These are phyloP conservation scores for Lutraria rhynchaena DNA, from an alignment of 1,140 invertebrate species.

Conservation along the genomic window DNA sequence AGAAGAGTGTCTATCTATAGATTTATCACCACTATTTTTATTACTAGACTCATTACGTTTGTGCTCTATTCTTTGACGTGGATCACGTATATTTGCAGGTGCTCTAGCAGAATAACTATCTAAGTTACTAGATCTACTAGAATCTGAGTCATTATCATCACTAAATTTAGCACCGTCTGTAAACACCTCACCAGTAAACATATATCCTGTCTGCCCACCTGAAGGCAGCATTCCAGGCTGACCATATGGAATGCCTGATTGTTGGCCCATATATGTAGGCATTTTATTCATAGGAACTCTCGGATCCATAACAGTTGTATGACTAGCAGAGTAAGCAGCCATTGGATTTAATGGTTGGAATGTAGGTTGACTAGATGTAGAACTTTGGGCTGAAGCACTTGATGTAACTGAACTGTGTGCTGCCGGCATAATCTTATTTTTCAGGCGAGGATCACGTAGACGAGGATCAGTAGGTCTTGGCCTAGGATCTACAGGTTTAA, in stretches of 20 bases:
- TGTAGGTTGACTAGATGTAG: too few species aligned
- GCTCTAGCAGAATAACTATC: background rate
- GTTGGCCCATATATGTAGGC: conserved; percentile 8
- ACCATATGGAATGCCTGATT: background rate
- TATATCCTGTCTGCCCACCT: background rate
- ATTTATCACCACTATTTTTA: background rate
- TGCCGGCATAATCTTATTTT: conserved; percentile 1
- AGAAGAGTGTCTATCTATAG: background rate
- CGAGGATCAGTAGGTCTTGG: conserved; percentile 62
- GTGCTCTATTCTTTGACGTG: background rate
- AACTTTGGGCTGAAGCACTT: too few species aligned
- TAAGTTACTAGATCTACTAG: conserved; percentile 27
- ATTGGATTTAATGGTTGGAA: too few species aligned
- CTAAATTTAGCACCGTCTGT: conserved; percentile 41
- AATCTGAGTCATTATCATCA: conserved; percentile 56
- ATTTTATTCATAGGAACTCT: too few species aligned
- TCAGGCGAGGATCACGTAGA: conserved; percentile 44
- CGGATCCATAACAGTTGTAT: too few species aligned
- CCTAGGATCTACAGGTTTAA: conserved; percentile 50
- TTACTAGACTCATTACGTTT: background rate
- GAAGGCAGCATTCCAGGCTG: background rate
- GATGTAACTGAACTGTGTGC: too few species aligned
- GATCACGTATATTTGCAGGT: conserved; percentile 28
- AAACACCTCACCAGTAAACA: conserved; percentile 48
- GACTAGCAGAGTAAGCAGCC: too few species aligned